These are phyloP conservation scores for Galeruca laticollis DNA, from an alignment of 2,888 invertebrate genomes.

Conservation along the genomic window DNA sequence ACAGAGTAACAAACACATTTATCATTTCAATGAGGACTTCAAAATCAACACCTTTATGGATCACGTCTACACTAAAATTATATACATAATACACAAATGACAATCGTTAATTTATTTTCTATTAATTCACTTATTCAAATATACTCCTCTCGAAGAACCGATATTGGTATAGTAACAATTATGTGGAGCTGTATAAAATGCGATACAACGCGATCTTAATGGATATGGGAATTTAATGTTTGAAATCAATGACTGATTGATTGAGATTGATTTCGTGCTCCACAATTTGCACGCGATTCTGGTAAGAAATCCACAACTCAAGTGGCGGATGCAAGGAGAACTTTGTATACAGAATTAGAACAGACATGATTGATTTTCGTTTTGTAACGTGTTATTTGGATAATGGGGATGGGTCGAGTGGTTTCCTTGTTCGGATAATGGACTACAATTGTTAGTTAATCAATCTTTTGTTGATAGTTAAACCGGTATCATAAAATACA, in stretches of 20 bases:
- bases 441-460: slow-evolving; percentile 22
- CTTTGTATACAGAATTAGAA: slow-evolving; percentile 30
- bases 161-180: background rate
- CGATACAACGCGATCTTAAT: slow-evolving; percentile 49
- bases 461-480: slow-evolving; percentile 14
- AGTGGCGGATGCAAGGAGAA: slow-evolving; percentile 58
- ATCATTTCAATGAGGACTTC: no score
- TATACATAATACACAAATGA: no score
- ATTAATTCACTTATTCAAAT: no score
- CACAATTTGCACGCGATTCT: slow-evolving; percentile 37
- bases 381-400: slow-evolving; percentile 41
- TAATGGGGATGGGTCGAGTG: slow-evolving; percentile 32
- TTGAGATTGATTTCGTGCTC: slow-evolving; percentile 57
- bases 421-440: slow-evolving; percentile 21
- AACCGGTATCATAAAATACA: background rate
- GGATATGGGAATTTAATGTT: slow-evolving; percentile 53
- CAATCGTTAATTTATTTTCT: no score
- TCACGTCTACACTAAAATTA: no score
- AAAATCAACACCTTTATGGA: no score
- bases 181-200: slow-evolving; percentile 33
- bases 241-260: slow-evolving; percentile 55
- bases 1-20: no score
- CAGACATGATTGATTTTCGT: slow-evolving; percentile 43
- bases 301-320: slow-evolving; percentile 49
- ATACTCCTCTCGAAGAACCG: no score